Base-by-base conservation (phyloP, 2,797 vertebrate species). In the Falco naumanni region DNA sequence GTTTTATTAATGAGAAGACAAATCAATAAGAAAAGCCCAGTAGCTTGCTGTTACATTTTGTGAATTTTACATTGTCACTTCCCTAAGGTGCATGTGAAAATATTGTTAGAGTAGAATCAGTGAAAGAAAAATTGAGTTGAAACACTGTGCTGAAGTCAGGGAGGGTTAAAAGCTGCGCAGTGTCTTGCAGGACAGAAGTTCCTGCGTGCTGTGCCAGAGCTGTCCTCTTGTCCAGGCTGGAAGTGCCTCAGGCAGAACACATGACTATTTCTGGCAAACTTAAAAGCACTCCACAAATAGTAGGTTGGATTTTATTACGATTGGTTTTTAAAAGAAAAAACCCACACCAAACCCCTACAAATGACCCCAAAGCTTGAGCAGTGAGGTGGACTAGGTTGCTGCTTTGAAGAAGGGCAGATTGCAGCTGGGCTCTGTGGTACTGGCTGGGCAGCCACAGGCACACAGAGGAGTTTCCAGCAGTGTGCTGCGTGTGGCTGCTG, bases 401-500 rank as follows among this genome's bases (percentile, higher is more conserved):
- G 20, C 28, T 37, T 9, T 28, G 29, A 18, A 16, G 31, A 6
- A 48, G 21, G 43, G 11, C 2, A 5, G 59, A 47, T 4, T 66
- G 56, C 28, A 6, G 33, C 41, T 43, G 87, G 79, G 17, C 20
- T 43, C 22, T 24, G 64, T 41, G 28, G 37, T 9, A 4, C 31
- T 43, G 59, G 8, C 37, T 31, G 50, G 54, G 78, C n/a, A 11
- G 26, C 54, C 14, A 2, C 8, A 20, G 50, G 39, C 19, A 6
- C 50, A 8, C 39, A 22, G 72, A 24, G 53, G 16, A 25, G 37
- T 25, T 80, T 34, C 47, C 19, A 65, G 51, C 50, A n/a, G 41
- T 25, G 21, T 43, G 20, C 45, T 47, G 34, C 0, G 1, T 4
- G 0, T 0, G 1, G 33, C 56, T 22, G 33, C 41, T 2, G 21